Percentiles rank a stretch among this genome's conserved stretches.
Evolutionary conservation across 2,797 vertebrate genomes (phyloP).

Genomic region (Zalophus californianus): DNA sequence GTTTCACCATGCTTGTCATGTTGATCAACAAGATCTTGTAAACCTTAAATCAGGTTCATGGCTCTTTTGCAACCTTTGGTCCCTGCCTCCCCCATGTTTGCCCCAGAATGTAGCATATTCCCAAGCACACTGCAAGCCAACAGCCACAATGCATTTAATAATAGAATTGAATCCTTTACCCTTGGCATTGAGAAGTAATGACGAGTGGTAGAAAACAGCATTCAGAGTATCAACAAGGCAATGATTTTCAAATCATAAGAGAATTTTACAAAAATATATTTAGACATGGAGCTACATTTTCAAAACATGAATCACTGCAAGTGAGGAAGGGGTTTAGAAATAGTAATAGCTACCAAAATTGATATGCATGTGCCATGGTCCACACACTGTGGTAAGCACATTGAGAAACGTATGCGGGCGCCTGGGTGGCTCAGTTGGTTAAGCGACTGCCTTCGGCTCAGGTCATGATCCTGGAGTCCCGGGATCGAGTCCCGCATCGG

Average conservation of each 20-base stretch:
- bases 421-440: too few species aligned
- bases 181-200: not conserved
- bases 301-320: slow-evolving; percentile 13
- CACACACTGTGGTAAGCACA: not conserved
- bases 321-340: slow-evolving; percentile 33
- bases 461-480: too few species aligned
- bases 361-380: not conserved
- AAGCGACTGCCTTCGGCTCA: too few species aligned
- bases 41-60: not conserved
- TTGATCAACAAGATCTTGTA: not conserved
- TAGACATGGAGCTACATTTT: not conserved
- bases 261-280: slow-evolving; percentile 31
- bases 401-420: not conserved
- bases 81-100: not conserved
- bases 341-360: not conserved
- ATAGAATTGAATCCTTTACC: not conserved
- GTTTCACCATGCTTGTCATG: not conserved
- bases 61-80: not conserved
- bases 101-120: rapidly evolving
- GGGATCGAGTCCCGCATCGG: too few species aligned
- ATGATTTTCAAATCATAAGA: not conserved
- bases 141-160: not conserved
- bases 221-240: not conserved
- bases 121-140: not conserved
- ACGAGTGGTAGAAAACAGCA: not conserved